These are phyloP conservation scores for Hypocryptadius cinnamomeus DNA, from an alignment of 2,113 vertebrate species.

Conservation along the genomic window DNA sequence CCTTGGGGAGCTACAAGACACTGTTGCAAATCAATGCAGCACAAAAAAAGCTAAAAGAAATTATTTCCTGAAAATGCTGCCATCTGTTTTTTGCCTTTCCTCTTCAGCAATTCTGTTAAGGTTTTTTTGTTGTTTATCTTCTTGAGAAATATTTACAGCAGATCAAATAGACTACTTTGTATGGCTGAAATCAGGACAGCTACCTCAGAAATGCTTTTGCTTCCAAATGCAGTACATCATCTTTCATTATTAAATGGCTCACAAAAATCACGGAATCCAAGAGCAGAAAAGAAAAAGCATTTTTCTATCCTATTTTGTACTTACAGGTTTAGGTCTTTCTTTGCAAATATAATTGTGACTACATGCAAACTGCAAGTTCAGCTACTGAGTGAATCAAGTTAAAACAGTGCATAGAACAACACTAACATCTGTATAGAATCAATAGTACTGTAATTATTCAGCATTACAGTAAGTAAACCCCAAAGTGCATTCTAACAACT, in stretches of 20 bases:
- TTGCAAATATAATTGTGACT: neutral
- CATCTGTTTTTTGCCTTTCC: neutral
- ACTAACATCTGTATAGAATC: neutral
- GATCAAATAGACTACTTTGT: neutral
- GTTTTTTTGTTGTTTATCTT: neutral
- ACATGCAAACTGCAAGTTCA: neutral
- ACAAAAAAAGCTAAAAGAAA: neutral
- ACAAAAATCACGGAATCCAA: neutral
- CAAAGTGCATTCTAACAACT: neutral
- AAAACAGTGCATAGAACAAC: neutral
- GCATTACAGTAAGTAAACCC: neutral
- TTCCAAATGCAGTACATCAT: neutral
- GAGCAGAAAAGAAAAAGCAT: neutral
- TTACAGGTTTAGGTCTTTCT: neutral
- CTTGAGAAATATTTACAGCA: neutral
- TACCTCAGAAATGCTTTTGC: neutral
- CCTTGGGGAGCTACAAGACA: neutral
- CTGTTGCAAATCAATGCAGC: neutral
- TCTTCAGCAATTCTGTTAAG: neutral
- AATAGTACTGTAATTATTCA: neutral
- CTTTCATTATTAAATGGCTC: neutral
- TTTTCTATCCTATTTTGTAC: neutral
- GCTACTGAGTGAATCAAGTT: neutral
- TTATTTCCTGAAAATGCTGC: neutral
- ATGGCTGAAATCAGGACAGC: neutral